A percentile compares a stretch with the other conserved stretches of the same genome.
phyloP scores from a whole-genome alignment of 2,888 invertebrate species.

The Meteorus colon region DNA sequence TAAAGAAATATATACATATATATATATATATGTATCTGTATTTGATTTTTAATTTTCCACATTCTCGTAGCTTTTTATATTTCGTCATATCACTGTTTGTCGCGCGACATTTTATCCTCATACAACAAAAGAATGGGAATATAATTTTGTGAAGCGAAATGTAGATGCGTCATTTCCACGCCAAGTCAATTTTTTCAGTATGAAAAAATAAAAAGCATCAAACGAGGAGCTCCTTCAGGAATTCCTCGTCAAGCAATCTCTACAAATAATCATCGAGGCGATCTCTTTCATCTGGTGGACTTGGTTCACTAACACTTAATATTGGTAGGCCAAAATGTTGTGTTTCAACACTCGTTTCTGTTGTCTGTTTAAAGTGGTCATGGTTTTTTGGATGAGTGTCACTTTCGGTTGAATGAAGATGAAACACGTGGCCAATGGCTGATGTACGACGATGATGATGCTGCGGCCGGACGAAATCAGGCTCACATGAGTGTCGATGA shows the following conservation, averaged over 20 bases:
- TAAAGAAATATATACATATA: too few species aligned
- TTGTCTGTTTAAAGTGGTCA: conserved; percentile 69
- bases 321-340: conserved; percentile 83
- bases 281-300: conserved; percentile 82
- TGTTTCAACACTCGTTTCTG: conserved; percentile 63
- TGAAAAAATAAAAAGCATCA: conserved; percentile 43
- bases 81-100: background rate
- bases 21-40: conserved; percentile 19
- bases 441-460: conserved; percentile 72
- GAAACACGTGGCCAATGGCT: conserved; percentile 69
- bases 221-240: conserved; percentile 71
- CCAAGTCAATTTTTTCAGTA: background rate
- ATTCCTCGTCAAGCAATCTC: conserved; percentile 71
- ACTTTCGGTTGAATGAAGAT: conserved; percentile 33
- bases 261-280: conserved; percentile 80
- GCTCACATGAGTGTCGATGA: conserved; percentile 65
- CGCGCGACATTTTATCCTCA: background rate
- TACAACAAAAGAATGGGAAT: background rate
- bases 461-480: conserved; percentile 55
- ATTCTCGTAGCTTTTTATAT: background rate
- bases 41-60: background rate
- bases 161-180: background rate
- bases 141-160: background rate
- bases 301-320: conserved; percentile 86
- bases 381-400: conserved; percentile 75